Evolutionary conservation across 2,113 vertebrate genomes (phyloP).

Genomic region (Symphodus melops): DNA sequence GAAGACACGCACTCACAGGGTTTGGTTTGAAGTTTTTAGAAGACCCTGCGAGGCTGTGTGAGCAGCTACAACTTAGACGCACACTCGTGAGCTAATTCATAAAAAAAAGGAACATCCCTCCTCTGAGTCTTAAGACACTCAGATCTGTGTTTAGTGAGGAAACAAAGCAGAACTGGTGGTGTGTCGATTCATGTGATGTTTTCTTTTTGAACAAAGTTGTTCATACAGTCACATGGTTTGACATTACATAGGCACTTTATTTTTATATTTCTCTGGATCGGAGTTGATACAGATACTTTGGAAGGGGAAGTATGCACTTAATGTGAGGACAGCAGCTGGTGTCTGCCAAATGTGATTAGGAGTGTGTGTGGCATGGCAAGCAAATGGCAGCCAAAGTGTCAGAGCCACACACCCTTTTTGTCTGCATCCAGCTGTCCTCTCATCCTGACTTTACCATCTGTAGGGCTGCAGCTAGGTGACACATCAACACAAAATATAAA

Average conservation of each 20-base stretch:
- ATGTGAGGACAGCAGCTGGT: slow-evolving; percentile 64
- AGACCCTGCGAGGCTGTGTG: slow-evolving; percentile 12
- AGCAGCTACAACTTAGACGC: slow-evolving; percentile 21
- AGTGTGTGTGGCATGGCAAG: slow-evolving; percentile 42
- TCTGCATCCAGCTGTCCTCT: slow-evolving; percentile 72
- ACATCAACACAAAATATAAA: neutral
- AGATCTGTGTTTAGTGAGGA: neutral
- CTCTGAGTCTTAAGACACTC: slow-evolving; percentile 8
- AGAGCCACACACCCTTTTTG: slow-evolving; percentile 45
- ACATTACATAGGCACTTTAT: neutral
- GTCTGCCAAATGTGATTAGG: slow-evolving; percentile 57
- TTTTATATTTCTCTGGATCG: neutral
- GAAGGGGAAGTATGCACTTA: slow-evolving; percentile 42
- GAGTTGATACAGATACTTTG: slow-evolving; percentile 16
- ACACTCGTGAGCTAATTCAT: slow-evolving; percentile 36
- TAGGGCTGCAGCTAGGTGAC: slow-evolving; percentile 3
- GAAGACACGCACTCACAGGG: slow-evolving; percentile 10
- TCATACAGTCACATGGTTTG: slow-evolving; percentile 11
- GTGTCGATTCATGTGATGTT: slow-evolving; percentile 23
- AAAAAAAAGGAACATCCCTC: slow-evolving; percentile 5
- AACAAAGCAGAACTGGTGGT: slow-evolving; percentile 22
- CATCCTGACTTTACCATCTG: slow-evolving; percentile 55
- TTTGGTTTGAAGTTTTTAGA: slow-evolving; percentile 36
- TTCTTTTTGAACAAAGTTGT: slow-evolving; percentile 5
- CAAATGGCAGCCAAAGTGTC: slow-evolving; percentile 67